These are phyloP conservation scores for Napeogenes sylphis DNA, from an alignment of 2,888 invertebrate genomes.

Conservation along the genomic window DNA sequence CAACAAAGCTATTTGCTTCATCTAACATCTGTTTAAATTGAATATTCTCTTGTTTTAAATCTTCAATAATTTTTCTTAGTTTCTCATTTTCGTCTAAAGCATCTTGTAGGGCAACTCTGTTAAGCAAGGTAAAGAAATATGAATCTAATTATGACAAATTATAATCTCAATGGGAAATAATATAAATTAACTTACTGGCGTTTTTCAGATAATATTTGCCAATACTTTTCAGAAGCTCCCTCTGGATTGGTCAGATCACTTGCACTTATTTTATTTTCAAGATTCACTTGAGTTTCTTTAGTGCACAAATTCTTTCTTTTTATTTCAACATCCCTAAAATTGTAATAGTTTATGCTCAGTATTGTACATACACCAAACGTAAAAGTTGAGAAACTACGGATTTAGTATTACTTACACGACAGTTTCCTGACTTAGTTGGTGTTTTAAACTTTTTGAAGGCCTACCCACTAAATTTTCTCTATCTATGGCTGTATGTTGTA, in stretches of 20 bases:
- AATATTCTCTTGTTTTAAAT: constrained; percentile 80
- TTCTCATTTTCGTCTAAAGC: constrained; percentile 84
- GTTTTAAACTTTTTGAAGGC: constrained; percentile 69
- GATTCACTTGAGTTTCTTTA: constrained; percentile 80
- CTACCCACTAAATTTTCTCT: constrained; percentile 88
- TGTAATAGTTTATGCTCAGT: neutral
- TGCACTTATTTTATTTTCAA: constrained; percentile 75
- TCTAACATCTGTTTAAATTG: constrained; percentile 84
- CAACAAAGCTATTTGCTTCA: constrained; percentile 85
- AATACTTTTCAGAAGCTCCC: constrained; percentile 85
- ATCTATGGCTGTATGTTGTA: constrained; percentile 84
- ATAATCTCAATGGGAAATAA: neutral
- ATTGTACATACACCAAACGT: neutral
- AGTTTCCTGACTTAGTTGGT: constrained; percentile 70
- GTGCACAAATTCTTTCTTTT: constrained; percentile 73
- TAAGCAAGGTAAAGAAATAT: constrained; percentile 9
- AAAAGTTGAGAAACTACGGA: neutral
- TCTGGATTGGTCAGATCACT: constrained; percentile 84
- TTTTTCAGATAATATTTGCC: constrained; percentile 86
- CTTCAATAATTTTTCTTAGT: constrained; percentile 67
- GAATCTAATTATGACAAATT: neutral
- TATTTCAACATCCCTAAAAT: constrained; percentile 60
- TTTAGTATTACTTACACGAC: constrained; percentile 57
- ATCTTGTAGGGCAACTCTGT: constrained; percentile 81
- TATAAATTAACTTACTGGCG: constrained; percentile 68